A percentile compares a stretch with the other conserved stretches of the same genome.
Conservation (phyloP, 1,140 invertebrate genomes). For the Gyrodactylus salaris region DNA sequence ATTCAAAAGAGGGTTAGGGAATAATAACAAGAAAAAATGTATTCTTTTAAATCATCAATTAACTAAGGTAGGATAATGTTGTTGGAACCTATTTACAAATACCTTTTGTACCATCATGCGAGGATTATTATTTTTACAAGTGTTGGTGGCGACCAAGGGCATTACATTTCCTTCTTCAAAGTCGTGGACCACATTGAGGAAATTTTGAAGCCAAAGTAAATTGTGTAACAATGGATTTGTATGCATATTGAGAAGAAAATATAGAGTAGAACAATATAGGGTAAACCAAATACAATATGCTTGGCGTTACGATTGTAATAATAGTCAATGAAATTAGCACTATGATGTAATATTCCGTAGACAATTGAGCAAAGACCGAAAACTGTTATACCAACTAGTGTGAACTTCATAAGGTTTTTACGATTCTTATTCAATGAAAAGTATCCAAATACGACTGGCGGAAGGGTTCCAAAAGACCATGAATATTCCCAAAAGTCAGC, state of each 20-base stretch:
- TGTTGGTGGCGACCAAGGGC: too few species aligned
- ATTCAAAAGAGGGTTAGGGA: too few species aligned
- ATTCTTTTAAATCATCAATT: too few species aligned
- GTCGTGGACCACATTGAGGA: neutral
- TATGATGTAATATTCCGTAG: neutral
- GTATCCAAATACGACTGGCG: neutral
- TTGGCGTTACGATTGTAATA: neutral
- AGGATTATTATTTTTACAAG: too few species aligned
- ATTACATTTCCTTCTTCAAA: too few species aligned
- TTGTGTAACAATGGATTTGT: neutral
- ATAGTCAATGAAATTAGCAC: neutral
- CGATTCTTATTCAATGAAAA: neutral
- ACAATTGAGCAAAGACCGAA: neutral
- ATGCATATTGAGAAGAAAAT: neutral
- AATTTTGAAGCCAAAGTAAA: neutral
- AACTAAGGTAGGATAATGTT: too few species aligned
- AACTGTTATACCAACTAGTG: neutral
- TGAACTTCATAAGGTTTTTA: neutral
- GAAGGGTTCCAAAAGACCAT: neutral
- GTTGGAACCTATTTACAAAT: too few species aligned
- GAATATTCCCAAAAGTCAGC: slow-evolving; percentile 1
- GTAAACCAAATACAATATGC: neutral
- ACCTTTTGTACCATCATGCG: too few species aligned
- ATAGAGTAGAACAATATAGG: neutral
- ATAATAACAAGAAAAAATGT: too few species aligned